phyloP scores from a whole-genome alignment of 2,888 invertebrate genomes.

The Chouioia cunea region DNA sequence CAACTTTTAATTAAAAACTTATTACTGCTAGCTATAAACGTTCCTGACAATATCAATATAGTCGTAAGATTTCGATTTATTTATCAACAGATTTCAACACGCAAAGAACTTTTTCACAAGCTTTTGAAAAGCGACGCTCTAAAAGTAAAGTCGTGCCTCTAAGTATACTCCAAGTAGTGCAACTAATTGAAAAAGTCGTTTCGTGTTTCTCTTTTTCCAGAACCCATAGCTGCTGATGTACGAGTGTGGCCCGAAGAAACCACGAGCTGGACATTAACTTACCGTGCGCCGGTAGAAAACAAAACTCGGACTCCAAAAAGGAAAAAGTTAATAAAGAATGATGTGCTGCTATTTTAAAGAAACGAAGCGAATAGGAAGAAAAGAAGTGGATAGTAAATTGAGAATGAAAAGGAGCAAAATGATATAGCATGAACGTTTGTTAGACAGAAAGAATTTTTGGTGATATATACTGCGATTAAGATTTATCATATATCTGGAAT shows the following conservation, averaged over 20 bases:
- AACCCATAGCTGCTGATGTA: slow-evolving; percentile 7
- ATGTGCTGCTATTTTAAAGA: slow-evolving; percentile 17
- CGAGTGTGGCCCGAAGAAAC: slow-evolving; percentile 30
- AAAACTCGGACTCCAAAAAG: slow-evolving; percentile 1
- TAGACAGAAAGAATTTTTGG: not conserved
- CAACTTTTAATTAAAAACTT: too few species aligned
- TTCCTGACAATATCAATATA: too few species aligned
- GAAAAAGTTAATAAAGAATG: not conserved
- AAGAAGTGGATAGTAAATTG: not conserved
- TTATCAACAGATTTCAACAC: too few species aligned
- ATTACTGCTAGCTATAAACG: too few species aligned
- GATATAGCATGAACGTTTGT: too few species aligned
- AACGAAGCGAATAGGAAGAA: not conserved
- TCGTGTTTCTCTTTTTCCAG: slow-evolving; percentile 24
- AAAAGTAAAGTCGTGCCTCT: too few species aligned
- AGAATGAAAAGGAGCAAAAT: not conserved
- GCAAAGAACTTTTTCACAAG: too few species aligned
- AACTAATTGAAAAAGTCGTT: slow-evolving; percentile 24
- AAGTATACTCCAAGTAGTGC: not conserved
- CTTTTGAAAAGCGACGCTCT: too few species aligned
- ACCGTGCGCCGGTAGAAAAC: not conserved
- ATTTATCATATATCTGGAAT: slow-evolving; percentile 29
- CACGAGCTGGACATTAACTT: slow-evolving; percentile 27
- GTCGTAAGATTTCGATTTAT: too few species aligned
- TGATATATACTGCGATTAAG: not conserved